Base-by-base conservation (phyloP, 2,113 vertebrate genomes). In the Lycocorax pyrrhopterus region DNA sequence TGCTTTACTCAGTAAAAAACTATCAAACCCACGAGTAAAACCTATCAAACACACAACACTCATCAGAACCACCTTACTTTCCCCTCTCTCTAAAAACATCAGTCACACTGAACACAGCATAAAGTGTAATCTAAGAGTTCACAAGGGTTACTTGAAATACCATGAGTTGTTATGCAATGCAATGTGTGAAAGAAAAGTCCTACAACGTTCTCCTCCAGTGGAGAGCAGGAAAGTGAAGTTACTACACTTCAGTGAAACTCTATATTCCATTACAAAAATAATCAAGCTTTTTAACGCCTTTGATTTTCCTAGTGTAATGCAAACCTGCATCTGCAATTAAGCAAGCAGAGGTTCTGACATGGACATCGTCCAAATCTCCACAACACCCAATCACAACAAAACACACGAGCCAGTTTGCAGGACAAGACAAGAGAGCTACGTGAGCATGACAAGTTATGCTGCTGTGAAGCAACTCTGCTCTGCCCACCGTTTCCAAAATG, bases 401-500 rank as follows among this genome's bases (percentile, higher is more conserved):
- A 66, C 78, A 69, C 64, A 55, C 0, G 1, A 81, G 77, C 52
- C 56, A n/a, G 55, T n/a, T 5, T 60, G 35, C 37, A 72, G 62
- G 43, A 39, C 44, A 53, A 32, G 22, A 85, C 41, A n/a, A 41
- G 60, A 47, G 55, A 92, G 87, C 22, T 56, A 19, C 1, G 0
- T 1, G 4, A 87, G 39, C 15, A 12, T 0, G 4, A 17, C 21
- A 73, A 30, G 47, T 16, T 17, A 19, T 1, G 5, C 11, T 67
- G 59, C 56, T 55, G 13, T 1, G 26, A 39, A 81, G 18, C 51
- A 46, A 64, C 60, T 25, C 21, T 51, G 27, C 56, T 58, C 59
- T 27, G 51, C 44, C 10, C 71, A 60, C 23, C 1, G 1, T 6
- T 46, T 32, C 51, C 47, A 53, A 62, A 74, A 64, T 0, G 0